Conservation (phyloP, 2,797 vertebrate species). For the Oryzias sinensis region DNA sequence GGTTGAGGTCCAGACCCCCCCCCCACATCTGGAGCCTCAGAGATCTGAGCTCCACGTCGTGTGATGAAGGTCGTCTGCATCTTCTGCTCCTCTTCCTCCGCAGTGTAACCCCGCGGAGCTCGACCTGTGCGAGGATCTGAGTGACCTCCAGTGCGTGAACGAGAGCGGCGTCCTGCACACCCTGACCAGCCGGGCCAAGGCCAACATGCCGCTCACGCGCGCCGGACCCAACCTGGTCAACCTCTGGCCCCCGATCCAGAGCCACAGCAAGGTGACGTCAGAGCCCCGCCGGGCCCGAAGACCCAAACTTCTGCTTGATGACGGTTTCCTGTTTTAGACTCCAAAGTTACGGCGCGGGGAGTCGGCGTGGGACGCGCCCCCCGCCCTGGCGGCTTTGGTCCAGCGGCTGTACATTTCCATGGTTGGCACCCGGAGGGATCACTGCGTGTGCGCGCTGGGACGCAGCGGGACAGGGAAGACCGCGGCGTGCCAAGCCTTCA, state of each 20-base stretch:
- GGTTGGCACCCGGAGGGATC: slow-evolving; percentile 82
- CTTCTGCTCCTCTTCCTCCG: too few relatives aligned
- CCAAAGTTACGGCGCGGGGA: slow-evolving; percentile 68
- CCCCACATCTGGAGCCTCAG: too few relatives aligned
- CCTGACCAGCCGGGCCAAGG: slow-evolving; percentile 75
- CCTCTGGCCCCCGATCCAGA: slow-evolving; percentile 69
- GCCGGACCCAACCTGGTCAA: slow-evolving; percentile 82
- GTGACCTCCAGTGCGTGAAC: slow-evolving; percentile 83
- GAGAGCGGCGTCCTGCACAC: slow-evolving; percentile 84
- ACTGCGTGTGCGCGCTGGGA: slow-evolving; percentile 85
- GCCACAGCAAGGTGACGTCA: slow-evolving; percentile 70
- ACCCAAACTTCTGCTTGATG: too few relatives aligned
- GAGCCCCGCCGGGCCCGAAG: not conserved
- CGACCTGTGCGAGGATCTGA: slow-evolving; percentile 86
- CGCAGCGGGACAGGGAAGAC: slow-evolving; percentile 88
- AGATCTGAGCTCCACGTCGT: too few relatives aligned
- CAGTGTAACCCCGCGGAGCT: slow-evolving; percentile 86
- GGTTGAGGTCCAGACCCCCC: too few relatives aligned
- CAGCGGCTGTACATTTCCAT: slow-evolving; percentile 82
- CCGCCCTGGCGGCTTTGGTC: slow-evolving; percentile 79
- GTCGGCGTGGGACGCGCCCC: slow-evolving; percentile 70
- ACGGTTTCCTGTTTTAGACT: slow-evolving; percentile 37
- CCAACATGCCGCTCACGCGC: slow-evolving; percentile 78
- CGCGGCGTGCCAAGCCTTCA: slow-evolving; percentile 76
- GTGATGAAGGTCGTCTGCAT: too few relatives aligned